phyloP scores from a whole-genome alignment of 2,888 invertebrate genomes.

The Geophilus truncorum region DNA sequence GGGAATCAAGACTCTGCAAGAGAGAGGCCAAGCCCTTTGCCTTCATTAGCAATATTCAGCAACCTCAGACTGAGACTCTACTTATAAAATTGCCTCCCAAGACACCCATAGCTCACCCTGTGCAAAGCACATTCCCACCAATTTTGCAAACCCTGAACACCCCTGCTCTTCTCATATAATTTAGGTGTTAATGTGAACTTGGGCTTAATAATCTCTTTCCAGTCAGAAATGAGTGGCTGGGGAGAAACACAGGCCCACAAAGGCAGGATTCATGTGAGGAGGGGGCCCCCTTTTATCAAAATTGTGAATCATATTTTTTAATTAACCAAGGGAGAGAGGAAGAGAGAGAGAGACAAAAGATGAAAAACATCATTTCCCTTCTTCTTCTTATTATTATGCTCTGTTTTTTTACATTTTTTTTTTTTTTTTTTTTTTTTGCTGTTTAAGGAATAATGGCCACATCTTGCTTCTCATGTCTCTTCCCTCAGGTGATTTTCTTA shows the following conservation, averaged over 20 bases:
- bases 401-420: neutral
- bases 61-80: neutral
- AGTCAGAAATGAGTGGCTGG: neutral
- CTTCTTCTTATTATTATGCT: too few species aligned
- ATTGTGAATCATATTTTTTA: slow-evolving; percentile 4
- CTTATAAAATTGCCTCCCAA: neutral
- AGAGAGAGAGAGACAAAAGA: too few species aligned
- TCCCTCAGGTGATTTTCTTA: too few species aligned
- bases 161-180: neutral
- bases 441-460: too few species aligned
- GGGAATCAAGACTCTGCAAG: neutral
- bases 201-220: slow-evolving; percentile 1
- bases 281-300: neutral
- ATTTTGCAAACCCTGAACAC: neutral
- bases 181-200: slow-evolving; percentile 6
- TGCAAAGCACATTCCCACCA: neutral
- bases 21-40: neutral
- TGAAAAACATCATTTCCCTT: neutral
- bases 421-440: too few species aligned
- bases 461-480: too few species aligned
- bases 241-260: neutral
- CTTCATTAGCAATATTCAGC: slow-evolving; percentile 11
- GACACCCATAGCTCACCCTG: neutral
- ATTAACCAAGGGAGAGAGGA: neutral
- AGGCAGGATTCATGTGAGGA: too few species aligned